Evolutionary conservation across 2,888 invertebrate genomes (phyloP), one percentile per base, ranked within the genome.

Genomic region (Eurytoma californica): DNA sequence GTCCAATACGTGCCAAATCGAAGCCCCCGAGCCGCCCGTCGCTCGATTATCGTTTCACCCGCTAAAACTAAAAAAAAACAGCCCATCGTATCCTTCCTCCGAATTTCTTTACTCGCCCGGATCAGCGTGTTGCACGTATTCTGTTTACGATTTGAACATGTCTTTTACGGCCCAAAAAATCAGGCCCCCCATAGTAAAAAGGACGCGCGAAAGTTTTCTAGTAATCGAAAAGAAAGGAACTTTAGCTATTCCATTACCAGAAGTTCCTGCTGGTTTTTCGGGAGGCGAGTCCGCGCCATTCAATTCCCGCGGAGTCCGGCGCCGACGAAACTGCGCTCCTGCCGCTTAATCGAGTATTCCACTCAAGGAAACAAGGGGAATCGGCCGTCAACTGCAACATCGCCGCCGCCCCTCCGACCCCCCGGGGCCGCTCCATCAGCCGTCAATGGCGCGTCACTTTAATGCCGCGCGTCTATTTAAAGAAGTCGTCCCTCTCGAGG

Each of bases 381-480:
- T 39, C 9, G 49, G 24, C 60, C 60, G 70, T 70, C 70, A 60
- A 28, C n/a, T 60, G 20, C 70, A 70, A 3, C 16, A 18, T 7
- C n/a, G 13, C 18, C 65, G 4, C 24, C 2, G 2, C 2, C 24
- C 24, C 24, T 2, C 24, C 2, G 1, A 1, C 24, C 24, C 24
- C 24, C 24, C 24, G 24, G 24, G 24, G 24, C 24, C 24, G 24
- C 16, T 16, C 47, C 61, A 53, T 57, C 69, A 51, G 28, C 49
- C 77, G 70, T 77, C 77, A 58, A 77, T 77, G 65, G 77, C 57
- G 49, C 76, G 75, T 68, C 75, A 76, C 69, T 76, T 76, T 76
- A 76, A 76, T 68, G 75, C 61, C 63, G 39, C 61, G 61, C 20
- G 67, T 49, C 5, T 12, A 14, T 67, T 55, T 53, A 39, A 69